These are phyloP conservation scores for Cremastinae sp. DNA, from an alignment of 2,888 invertebrate genomes.

Conservation along the genomic window DNA sequence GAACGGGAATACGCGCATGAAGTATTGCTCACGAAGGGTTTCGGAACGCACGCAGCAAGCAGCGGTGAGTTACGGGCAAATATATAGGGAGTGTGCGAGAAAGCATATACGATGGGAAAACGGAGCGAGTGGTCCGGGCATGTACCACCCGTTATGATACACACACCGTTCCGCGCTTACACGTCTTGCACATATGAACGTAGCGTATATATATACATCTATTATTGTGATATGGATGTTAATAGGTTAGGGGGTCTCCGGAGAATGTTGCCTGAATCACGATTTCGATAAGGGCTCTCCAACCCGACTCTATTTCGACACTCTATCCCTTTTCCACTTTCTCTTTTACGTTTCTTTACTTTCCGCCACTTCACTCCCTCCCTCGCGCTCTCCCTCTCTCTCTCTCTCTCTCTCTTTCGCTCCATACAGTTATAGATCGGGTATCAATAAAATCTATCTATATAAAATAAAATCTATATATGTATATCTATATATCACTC, in stretches of 20 bases:
- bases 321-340: conserved; percentile 51
- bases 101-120: conserved; percentile 43
- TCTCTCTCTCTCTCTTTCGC: conserved; percentile 5
- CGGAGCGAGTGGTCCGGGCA: conserved; percentile 17
- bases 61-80: conserved; percentile 42
- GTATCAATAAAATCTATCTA: no score
- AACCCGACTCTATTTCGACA: conserved; percentile 55
- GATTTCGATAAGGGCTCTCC: conserved; percentile 77
- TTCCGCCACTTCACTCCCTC: conserved; percentile 19
- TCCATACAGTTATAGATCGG: no score
- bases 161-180: neutral
- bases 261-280: conserved; percentile 77
- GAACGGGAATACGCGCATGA: conserved; percentile 1
- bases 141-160: conserved; percentile 42
- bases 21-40: conserved; percentile 1
- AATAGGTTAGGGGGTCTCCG: conserved; percentile 78
- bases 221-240: conserved; percentile 79
- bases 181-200: conserved; percentile 43
- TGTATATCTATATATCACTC: no score
- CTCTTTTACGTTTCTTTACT: conserved; percentile 43
- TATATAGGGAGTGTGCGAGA: conserved; percentile 39
- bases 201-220: conserved; percentile 69
- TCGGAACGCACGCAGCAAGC: conserved; percentile 8
- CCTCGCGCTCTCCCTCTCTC: conserved; percentile 35
- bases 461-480: no score